A percentile compares a stretch with the other conserved stretches of the same genome.
Conservation (phyloP, 2,113 vertebrate genomes). For the Antechinus flavipes region DNA sequence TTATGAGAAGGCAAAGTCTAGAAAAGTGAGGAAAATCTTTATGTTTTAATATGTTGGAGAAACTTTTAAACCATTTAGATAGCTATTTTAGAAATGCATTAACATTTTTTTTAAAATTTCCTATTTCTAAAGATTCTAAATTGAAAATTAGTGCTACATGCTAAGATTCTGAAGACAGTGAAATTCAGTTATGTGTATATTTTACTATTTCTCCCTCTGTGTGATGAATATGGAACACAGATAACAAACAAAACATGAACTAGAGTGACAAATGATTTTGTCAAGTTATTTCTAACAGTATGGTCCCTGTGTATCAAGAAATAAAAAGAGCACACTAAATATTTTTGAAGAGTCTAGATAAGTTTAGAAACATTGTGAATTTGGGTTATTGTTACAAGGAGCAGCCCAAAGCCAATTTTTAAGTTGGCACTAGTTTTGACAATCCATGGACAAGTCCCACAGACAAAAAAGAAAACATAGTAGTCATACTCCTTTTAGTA, state of each 20-base stretch:
- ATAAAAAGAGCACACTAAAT: constrained; percentile 1
- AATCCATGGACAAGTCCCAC: background rate
- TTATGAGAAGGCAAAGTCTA: background rate
- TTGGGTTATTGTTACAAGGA: background rate
- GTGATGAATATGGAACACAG: background rate
- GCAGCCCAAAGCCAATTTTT: background rate
- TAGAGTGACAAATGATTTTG: constrained; percentile 29
- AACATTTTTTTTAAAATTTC: constrained; percentile 35
- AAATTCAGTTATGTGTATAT: background rate
- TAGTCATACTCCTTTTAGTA: background rate
- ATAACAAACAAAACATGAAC: background rate
- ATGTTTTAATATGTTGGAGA: background rate
- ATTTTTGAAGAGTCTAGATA: background rate
- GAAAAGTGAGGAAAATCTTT: background rate
- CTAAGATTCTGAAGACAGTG: constrained; percentile 34
- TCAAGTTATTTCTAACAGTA: constrained; percentile 17
- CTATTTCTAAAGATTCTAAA: constrained; percentile 17
- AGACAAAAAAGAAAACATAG: background rate
- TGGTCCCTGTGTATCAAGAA: background rate
- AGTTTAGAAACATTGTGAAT: background rate
- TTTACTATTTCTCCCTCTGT: constrained; percentile 32
- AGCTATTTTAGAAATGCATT: constrained; percentile 25
- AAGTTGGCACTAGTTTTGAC: background rate
- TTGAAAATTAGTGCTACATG: constrained; percentile 47
- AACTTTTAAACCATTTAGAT: background rate